Evolutionary conservation across 2,797 vertebrate genomes (phyloP), one percentile per base, ranked within the genome.

Genomic region (Muscicapa striata): DNA sequence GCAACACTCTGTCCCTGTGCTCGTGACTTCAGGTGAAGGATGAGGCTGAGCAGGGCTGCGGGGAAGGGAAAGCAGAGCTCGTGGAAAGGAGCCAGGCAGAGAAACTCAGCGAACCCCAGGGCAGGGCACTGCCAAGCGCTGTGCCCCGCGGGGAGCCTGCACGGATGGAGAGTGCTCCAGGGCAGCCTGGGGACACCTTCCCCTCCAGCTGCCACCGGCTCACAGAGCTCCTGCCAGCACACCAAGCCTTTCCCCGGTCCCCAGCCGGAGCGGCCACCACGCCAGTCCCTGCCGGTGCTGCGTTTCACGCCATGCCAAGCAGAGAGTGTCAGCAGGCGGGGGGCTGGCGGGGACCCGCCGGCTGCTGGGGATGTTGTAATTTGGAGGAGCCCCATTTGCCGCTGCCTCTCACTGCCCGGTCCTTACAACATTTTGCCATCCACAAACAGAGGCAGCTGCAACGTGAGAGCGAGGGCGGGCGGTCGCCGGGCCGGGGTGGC

Each of bases 391-490:
- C 72, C 85, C 86, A 86, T 84, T 90, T 93, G 93, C 91, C 6
- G 45, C 89, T 93, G 94, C 93, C 87, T 93, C 96, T 97, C 94
- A 95, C 83, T 77, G 82, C 78, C 67, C 5, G 26, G 6, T 91
- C 86, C 87, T 77, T 82, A 89, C 75, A 91, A 76, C 93, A 59
- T 66, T 87, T 84, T 55, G 83, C 73, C 76, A 5, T 89, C 89
- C 88, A 82, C 94, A 91, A 95, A 68, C 91, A 90, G 93, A 91
- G 78, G 94, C 91, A 51, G 96, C 93, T 96, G 95, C 95, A 97
- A 97, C 67, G 45, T 27, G 95, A 97, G 90, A 94, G 93, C 55
- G 4, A 55, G 64, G 94, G 91, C 64, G 43, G 93, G 82, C 62
- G 94, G 93, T 77, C 54, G 90, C 91, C 74, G 9, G 68, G 94